Percentiles rank a stretch among this genome's conserved stretches.
These are phyloP conservation scores for Mallotus villosus DNA, from an alignment of 2,797 vertebrate genomes.

Conservation along the genomic window DNA sequence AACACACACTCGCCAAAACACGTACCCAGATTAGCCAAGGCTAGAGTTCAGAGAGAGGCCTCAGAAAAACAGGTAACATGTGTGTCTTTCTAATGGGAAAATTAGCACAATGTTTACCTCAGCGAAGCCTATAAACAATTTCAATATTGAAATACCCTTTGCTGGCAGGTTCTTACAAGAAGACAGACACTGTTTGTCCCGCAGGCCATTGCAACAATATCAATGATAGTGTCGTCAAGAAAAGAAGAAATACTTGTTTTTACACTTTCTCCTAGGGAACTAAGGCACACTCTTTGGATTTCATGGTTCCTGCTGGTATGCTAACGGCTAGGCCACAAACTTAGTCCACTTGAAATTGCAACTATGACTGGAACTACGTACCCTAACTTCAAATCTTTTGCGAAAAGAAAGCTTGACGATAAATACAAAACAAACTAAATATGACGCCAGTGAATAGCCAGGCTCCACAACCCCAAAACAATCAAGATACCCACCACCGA, in stretches of 20 bases:
- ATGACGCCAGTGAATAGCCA: constrained; percentile 1
- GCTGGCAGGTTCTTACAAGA: constrained; percentile 23
- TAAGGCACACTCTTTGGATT: not conserved
- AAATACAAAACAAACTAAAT: not conserved
- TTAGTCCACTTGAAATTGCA: no score
- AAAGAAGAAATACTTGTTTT: constrained; percentile 29
- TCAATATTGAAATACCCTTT: constrained; percentile 13
- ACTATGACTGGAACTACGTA: not conserved
- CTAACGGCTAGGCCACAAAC: not conserved
- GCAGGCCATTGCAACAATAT: constrained; percentile 49
- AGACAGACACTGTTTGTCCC: constrained; percentile 53
- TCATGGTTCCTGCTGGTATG: not conserved
- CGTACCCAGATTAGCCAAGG: constrained; percentile 16
- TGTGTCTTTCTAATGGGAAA: constrained; percentile 23
- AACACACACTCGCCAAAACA: constrained; percentile 47
- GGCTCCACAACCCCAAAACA: constrained; percentile 35
- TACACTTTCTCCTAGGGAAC: constrained; percentile 3
- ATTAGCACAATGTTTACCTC: constrained; percentile 32
- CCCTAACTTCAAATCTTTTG: not conserved
- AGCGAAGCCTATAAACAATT: constrained; percentile 38
- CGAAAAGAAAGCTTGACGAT: constrained; percentile 4
- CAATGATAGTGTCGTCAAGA: constrained; percentile 7
- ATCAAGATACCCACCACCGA: constrained; percentile 13
- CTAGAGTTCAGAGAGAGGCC: constrained; percentile 35
- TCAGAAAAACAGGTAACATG: constrained; percentile 21